Base-by-base conservation (phyloP, 2,888 invertebrate species). In the Atherix ibis region DNA sequence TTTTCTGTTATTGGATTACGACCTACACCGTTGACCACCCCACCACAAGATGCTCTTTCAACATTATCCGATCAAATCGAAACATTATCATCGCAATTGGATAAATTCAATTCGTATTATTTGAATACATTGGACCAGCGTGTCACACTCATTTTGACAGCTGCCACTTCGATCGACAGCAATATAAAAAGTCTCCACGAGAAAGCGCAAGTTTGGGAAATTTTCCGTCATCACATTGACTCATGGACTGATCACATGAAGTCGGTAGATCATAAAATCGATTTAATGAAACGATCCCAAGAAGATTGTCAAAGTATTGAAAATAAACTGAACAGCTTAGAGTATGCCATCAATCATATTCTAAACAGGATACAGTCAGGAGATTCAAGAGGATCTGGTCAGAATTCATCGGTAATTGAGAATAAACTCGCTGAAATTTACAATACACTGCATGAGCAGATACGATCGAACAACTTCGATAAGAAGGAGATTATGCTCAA, bases 171-270 rank as follows among this genome's bases (percentile, higher is more conserved):
- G 37, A 51, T 68, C 26, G 65, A 67, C 44, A 56, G 50, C 39
- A 66, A 65, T 36, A 51, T 67, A 17, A 61, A 63, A 41, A 55
- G 56, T 40, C 48, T 67, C 16, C 64, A 55, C 44, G 66, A 66
- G 43, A 57, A 65, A 32, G 63, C 66, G 0, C 65, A 66, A 39
- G 62, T 62, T 4, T 67, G 67, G 68, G 63, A 66, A 34, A 65
- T 66, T 18, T 65, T 67, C 45, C 64, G 65, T 40, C 59, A 65
- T 40, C 67, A 67, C 43, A 62, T 67, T 26, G 54, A 63, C 12
- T 61, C 66, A 0, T 68, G 67, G 67, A 67, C 65, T 38, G 66
- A 66, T 25, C 65, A 66, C 42, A 58, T 67, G 37, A 62, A 63
- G 38, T 53, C 62, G 3, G 46, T 66, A 8, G 67, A 67, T 46